phyloP scores from a whole-genome alignment of 2,797 vertebrate species.

The Dipus sagitta region DNA sequence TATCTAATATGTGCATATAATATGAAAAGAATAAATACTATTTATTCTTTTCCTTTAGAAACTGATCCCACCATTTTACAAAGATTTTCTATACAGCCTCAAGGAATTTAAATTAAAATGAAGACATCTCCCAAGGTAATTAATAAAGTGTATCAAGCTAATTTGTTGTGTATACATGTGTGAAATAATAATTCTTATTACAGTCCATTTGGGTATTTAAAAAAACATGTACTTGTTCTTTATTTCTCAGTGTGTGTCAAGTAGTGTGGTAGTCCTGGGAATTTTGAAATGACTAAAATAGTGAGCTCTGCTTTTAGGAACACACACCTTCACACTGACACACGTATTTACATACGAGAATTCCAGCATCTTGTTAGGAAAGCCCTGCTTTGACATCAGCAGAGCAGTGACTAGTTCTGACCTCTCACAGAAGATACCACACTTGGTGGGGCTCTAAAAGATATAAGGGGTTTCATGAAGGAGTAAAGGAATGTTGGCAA shows the following conservation, averaged over 20 bases:
- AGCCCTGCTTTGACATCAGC: constrained; percentile 3
- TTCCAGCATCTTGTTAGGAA: constrained; percentile 18
- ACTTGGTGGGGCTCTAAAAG: not conserved
- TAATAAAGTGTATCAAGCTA: not conserved
- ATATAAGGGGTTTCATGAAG: not conserved
- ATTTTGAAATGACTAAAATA: constrained; percentile 11
- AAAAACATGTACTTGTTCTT: constrained; percentile 4
- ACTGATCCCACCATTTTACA: not conserved
- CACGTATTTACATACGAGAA: not conserved
- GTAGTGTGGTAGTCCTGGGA: not conserved
- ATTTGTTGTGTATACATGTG: not conserved
- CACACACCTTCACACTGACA: not conserved
- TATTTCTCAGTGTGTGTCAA: constrained; percentile 3
- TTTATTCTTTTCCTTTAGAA: not conserved
- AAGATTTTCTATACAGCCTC: constrained; percentile 19
- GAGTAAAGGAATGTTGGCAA: not conserved
- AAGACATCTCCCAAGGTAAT: not conserved
- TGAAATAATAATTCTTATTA: not conserved
- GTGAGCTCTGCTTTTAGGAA: not conserved
- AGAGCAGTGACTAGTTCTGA: constrained; percentile 14
- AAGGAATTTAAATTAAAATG: constrained; percentile 6
- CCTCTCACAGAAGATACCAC: not conserved
- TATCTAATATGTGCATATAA: not conserved
- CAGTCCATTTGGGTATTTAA: not conserved
- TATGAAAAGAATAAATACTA: not conserved